Conservation (phyloP, 2,888 invertebrate species). For the Andrena bicolor region DNA sequence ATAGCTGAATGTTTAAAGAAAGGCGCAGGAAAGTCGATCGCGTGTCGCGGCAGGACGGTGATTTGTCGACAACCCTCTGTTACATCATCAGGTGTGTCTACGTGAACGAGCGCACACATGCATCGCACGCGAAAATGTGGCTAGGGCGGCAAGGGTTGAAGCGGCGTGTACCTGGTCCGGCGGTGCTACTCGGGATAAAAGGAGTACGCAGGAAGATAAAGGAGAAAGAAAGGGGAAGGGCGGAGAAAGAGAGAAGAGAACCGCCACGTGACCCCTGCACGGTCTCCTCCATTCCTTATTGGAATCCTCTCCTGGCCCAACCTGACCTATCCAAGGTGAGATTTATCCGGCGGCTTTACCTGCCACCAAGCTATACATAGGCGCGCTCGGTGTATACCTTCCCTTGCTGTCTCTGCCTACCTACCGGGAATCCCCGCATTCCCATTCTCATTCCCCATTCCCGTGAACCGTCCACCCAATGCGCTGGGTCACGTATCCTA, state of each 20-base stretch:
- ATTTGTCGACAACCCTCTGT: constrained; percentile 76
- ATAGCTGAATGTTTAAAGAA: constrained; percentile 72
- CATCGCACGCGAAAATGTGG: constrained; percentile 60
- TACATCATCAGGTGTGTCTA: constrained; percentile 19
- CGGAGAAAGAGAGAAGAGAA: constrained; percentile 54
- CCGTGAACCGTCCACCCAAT: constrained; percentile 53
- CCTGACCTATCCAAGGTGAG: constrained; percentile 83
- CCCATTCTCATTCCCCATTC: constrained; percentile 69
- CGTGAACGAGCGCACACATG: constrained; percentile 41
- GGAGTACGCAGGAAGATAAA: constrained; percentile 50
- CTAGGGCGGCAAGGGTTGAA: constrained; percentile 65
- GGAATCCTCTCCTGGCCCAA: constrained; percentile 77
- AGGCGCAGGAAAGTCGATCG: constrained; percentile 79
- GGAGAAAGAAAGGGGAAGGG: constrained; percentile 26
- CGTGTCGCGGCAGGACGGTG: constrained; percentile 79
- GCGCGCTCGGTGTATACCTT: constrained; percentile 52
- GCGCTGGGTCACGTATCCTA: constrained; percentile 64
- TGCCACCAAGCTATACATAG: constrained; percentile 73
- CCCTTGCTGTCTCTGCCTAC: constrained; percentile 59
- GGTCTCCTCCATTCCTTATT: constrained; percentile 74
- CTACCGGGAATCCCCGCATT: constrained; percentile 68
- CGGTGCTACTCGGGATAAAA: constrained; percentile 49
- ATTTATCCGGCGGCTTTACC: constrained; percentile 81
- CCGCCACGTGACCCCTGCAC: constrained; percentile 77
- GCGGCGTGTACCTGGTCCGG: constrained; percentile 60